These are phyloP conservation scores for Euclidia mi DNA, from an alignment of 2,888 invertebrate genomes.

Conservation along the genomic window DNA sequence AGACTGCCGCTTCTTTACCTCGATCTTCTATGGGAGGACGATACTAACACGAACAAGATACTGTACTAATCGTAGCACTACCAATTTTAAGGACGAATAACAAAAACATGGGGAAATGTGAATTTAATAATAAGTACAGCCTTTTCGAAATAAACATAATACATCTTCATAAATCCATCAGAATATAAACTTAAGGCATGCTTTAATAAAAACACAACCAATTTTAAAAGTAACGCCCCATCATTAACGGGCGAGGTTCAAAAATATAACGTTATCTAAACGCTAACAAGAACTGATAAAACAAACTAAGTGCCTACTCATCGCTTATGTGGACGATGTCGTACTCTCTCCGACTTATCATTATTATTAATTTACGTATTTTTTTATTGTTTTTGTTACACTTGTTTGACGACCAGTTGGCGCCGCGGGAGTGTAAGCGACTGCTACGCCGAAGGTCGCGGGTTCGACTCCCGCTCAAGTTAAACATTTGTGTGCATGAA, in stretches of 20 bases:
- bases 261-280: slow-evolving; percentile 51
- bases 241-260: slow-evolving; percentile 37
- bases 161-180: neutral
- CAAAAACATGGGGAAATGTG: too few species aligned
- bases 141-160: neutral
- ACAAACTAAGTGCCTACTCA: slow-evolving; percentile 31
- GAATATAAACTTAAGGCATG: neutral
- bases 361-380: slow-evolving; percentile 55
- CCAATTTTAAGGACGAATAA: too few species aligned
- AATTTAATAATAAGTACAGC: neutral
- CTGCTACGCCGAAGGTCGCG: too few species aligned
- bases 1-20: too few species aligned
- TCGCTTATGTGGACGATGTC: slow-evolving; percentile 28
- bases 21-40: too few species aligned
- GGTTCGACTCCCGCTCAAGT: too few species aligned
- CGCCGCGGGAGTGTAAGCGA: too few species aligned
- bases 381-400: too few species aligned
- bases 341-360: slow-evolving; percentile 42
- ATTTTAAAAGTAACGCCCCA: slow-evolving; percentile 1
- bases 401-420: too few species aligned
- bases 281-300: slow-evolving; percentile 51
- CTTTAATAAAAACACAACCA: neutral
- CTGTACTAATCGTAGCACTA: too few species aligned
- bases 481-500: too few species aligned
- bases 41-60: too few species aligned